These are phyloP conservation scores for Felis catus DNA, from an alignment of 2,113 vertebrate species.

Conservation along the genomic window DNA sequence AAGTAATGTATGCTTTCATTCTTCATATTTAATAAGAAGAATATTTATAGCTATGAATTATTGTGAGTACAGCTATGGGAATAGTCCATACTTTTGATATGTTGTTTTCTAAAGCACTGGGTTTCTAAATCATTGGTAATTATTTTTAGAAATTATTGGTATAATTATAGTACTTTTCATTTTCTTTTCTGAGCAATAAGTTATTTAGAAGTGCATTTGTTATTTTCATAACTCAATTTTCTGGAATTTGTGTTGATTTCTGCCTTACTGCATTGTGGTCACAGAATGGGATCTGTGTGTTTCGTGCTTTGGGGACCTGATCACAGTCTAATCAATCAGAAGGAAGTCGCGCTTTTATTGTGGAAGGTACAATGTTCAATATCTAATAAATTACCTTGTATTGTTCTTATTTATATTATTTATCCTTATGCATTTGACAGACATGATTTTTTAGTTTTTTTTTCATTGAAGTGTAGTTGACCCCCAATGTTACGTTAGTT, in stretches of 20 bases:
- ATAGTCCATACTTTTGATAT: constrained; percentile 17
- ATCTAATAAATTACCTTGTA: constrained; percentile 6
- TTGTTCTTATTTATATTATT: constrained; percentile 37
- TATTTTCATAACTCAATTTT: constrained; percentile 1
- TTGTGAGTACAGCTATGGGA: background rate
- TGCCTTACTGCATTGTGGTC: background rate
- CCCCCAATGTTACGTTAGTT: background rate
- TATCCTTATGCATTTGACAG: background rate
- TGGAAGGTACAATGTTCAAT: background rate
- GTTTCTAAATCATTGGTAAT: constrained; percentile 21
- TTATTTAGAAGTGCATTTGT: background rate
- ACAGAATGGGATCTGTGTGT: constrained; percentile 7
- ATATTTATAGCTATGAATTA: background rate
- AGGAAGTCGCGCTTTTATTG: background rate
- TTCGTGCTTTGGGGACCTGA: background rate
- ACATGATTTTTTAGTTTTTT: background rate
- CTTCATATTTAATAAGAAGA: constrained; percentile 20
- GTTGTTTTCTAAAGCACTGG: background rate
- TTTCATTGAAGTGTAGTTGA: background rate
- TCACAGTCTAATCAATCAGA: background rate
- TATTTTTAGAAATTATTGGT: constrained; percentile 42
- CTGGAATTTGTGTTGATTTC: background rate
- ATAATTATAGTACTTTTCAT: background rate
- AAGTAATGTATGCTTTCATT: constrained; percentile 23
- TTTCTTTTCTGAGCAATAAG: background rate